Base-by-base conservation (phyloP, 2,888 invertebrate genomes). In the Luperina testacea region DNA sequence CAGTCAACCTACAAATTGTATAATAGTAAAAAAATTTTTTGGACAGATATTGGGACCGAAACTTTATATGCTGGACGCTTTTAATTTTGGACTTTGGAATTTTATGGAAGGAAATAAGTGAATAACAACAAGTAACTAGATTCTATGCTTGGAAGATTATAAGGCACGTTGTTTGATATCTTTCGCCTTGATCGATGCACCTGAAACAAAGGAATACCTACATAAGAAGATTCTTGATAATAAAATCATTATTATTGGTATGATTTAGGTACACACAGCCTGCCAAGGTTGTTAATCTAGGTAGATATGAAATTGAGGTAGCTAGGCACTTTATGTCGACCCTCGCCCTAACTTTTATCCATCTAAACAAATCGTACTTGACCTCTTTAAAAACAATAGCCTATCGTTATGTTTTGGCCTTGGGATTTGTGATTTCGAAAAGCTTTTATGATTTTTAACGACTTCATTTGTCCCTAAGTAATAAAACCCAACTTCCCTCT, bases 91-190 rank as follows among this genome's bases (percentile, higher is more conserved):
- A 88, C 83, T 82, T 78, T 57, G 17, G 42, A 78, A 24, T 74
- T 72, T 32, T 67, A 63, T 90, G 90, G 91, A 91, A 90, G 90
- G 88, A 89, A 88, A 78, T 85, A 81, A 83, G 86, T 75, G 72
- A 75, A 88, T 87, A 88, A 87, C 64, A 81, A 85, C 64, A 65
- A 78, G 72, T 82, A 67, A 78, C 61, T 82, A 88, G 74, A 87
- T 82, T 88, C 77, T 89, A 88, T 77, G 77, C 84, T 80, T 79
- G 86, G 90, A 92, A 92, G 91, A 92, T 72, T 72, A 79, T 95
- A 96, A 96, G 96, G 96, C 96, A 96, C 96, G 90, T 90, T 90
- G 83, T 87, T 90, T 84, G 64, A 72, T 82, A 78, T 89, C 87
- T 83, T 88, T 90, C 90, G 91, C 91, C 88, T 92, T 90, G 83